phyloP scores from a whole-genome alignment of 92 coral and sea anemone species.

The Blastomussa wellsi region DNA sequence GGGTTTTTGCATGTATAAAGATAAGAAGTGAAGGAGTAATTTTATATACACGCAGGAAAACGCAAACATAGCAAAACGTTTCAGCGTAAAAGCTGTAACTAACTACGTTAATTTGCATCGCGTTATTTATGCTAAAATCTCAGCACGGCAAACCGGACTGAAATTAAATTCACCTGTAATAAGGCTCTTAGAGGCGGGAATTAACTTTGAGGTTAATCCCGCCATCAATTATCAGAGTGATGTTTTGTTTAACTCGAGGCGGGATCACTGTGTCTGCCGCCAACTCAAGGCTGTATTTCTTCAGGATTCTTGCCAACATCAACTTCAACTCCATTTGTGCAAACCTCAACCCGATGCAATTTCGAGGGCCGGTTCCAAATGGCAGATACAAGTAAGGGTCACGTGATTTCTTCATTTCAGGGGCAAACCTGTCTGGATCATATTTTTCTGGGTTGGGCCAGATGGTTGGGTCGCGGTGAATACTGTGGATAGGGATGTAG shows the following conservation, averaged over 20 bases:
- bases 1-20: too few relatives aligned
- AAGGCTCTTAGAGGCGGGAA: background rate
- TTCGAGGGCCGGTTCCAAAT: conserved; percentile 64
- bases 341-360: conserved; percentile 76
- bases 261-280: conserved; percentile 64
- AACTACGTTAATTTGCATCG: too few relatives aligned
- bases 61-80: too few relatives aligned
- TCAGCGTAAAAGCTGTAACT: too few relatives aligned
- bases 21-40: too few relatives aligned
- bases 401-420: conserved; percentile 57
- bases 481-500: conserved; percentile 47
- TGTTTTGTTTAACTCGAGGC: conserved; percentile 24
- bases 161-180: too few relatives aligned
- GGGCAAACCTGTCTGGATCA: conserved; percentile 61
- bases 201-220: conserved; percentile 36
- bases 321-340: conserved; percentile 78
- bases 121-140: background rate
- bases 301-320: conserved; percentile 57
- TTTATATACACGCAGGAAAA: too few relatives aligned
- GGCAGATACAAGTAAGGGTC: conserved; percentile 61
- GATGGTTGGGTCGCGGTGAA: conserved; percentile 52
- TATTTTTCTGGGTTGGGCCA: conserved; percentile 65
- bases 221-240: conserved; percentile 34
- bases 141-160: too few relatives aligned
- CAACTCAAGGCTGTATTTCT: conserved; percentile 55